These are phyloP conservation scores for Astreopora myriophthalma DNA, from an alignment of 64 coral and sea anemone genomes.

Conservation along the genomic window DNA sequence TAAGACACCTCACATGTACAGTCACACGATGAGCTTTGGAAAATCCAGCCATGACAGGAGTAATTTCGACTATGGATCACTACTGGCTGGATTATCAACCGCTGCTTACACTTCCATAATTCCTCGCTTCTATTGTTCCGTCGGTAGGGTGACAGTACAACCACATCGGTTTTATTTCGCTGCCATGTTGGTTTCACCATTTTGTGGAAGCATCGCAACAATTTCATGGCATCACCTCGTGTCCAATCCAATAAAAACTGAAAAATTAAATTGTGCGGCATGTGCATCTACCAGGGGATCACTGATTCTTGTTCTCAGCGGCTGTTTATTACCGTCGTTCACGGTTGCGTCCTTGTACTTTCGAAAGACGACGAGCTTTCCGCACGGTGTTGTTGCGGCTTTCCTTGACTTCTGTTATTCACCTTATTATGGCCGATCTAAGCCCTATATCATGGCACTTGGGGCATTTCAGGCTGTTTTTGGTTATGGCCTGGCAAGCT, in stretches of 20 bases:
- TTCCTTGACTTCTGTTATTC: conserved; percentile 63
- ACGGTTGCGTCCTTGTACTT: conserved; percentile 45
- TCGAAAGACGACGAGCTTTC: conserved; percentile 31
- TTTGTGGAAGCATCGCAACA: conserved; percentile 59
- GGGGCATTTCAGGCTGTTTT: conserved; percentile 55
- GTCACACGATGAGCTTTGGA: neutral
- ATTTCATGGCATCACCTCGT: conserved; percentile 65
- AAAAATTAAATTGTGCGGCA: conserved; percentile 51
- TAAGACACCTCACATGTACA: too few relatives aligned
- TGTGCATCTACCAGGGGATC: conserved; percentile 77
- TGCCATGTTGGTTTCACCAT: conserved; percentile 54
- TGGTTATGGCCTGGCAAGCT: conserved; percentile 73
- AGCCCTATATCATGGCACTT: conserved; percentile 53
- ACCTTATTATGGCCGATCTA: conserved; percentile 62
- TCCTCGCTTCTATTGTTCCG: neutral
- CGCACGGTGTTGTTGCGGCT: neutral
- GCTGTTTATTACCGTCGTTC: conserved; percentile 72
- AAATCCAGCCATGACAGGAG: neutral
- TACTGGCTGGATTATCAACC: neutral
- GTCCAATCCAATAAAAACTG: conserved; percentile 49
- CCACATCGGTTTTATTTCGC: neutral
- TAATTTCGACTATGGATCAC: neutral
- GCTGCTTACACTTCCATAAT: conserved; percentile 1
- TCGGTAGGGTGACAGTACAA: neutral
- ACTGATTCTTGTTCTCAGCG: conserved; percentile 45